Conservation (phyloP, 53 echinoderm and acorn worm species). For the Holothuria scabra region DNA sequence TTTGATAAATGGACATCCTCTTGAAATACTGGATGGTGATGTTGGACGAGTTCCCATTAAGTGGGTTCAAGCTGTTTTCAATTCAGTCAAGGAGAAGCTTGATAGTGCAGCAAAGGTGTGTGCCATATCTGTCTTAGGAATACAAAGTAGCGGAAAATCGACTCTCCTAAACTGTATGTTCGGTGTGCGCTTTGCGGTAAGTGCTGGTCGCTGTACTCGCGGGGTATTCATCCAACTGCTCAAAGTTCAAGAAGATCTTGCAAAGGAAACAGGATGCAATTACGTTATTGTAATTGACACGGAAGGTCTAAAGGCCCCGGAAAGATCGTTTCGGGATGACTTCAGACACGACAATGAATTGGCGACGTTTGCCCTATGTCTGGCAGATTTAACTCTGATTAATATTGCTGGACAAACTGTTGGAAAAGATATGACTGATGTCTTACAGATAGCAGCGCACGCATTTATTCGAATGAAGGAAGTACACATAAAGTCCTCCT, state of each 20-base stretch:
- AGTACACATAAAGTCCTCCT: slow-evolving; percentile 21
- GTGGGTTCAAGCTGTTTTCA: slow-evolving; percentile 28
- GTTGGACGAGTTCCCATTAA: slow-evolving; percentile 29
- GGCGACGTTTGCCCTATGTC: slow-evolving; percentile 37
- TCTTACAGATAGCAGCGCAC: slow-evolving; percentile 35
- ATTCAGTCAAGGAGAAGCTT: slow-evolving; percentile 2
- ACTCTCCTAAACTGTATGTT: slow-evolving; percentile 24
- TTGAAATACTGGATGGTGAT: slow-evolving; percentile 35
- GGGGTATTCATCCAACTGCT: slow-evolving; percentile 43
- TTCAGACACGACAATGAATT: slow-evolving; percentile 20
- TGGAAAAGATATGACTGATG: slow-evolving; percentile 44
- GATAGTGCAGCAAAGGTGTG: neutral
- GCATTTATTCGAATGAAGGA: slow-evolving; percentile 40
- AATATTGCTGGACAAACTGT: slow-evolving; percentile 39
- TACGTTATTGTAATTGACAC: slow-evolving; percentile 30
- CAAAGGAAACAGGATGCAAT: neutral
- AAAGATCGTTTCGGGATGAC: neutral
- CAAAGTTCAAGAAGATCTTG: neutral
- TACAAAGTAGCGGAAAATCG: slow-evolving; percentile 45
- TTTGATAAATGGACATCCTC: slow-evolving; percentile 18
- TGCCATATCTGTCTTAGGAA: slow-evolving; percentile 19
- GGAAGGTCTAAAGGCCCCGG: slow-evolving; percentile 34
- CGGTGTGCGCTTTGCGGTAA: slow-evolving; percentile 27
- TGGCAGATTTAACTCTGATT: slow-evolving; percentile 35
- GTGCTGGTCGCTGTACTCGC: slow-evolving; percentile 30